These are phyloP conservation scores for Mellilla xanthometata DNA, from an alignment of 2,888 invertebrate species.

Conservation along the genomic window DNA sequence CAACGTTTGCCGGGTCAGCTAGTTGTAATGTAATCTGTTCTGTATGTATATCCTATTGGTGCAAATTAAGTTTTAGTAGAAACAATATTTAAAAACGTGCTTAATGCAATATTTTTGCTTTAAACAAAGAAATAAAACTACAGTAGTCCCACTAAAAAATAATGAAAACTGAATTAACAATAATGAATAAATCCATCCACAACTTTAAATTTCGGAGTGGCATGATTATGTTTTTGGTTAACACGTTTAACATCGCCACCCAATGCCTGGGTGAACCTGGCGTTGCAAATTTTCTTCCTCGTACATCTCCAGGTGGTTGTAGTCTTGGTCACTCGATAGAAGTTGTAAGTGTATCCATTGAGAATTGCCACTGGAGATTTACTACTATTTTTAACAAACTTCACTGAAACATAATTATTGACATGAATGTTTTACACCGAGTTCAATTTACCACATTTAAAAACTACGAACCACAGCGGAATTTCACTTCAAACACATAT, in stretches of 20 bases:
- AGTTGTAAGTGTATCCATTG: background rate
- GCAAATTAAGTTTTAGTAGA: too few species aligned
- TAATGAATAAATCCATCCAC: background rate
- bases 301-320: background rate
- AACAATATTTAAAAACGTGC: too few species aligned
- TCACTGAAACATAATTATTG: background rate
- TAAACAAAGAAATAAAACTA: too few species aligned
- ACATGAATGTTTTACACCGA: background rate
- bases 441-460: too few species aligned
- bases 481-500: too few species aligned
- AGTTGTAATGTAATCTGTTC: too few species aligned
- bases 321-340: background rate
- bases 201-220: background rate
- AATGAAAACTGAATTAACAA: too few species aligned
- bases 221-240: background rate
- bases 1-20: too few species aligned
- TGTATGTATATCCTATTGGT: too few species aligned
- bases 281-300: background rate
- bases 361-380: background rate
- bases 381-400: background rate
- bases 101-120: too few species aligned
- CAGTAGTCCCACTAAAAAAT: too few species aligned
- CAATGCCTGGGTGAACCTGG: background rate
- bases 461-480: too few species aligned
- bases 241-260: background rate